These are phyloP conservation scores for Tetrax tetrax DNA, from an alignment of 2,113 vertebrate species.

Conservation along the genomic window DNA sequence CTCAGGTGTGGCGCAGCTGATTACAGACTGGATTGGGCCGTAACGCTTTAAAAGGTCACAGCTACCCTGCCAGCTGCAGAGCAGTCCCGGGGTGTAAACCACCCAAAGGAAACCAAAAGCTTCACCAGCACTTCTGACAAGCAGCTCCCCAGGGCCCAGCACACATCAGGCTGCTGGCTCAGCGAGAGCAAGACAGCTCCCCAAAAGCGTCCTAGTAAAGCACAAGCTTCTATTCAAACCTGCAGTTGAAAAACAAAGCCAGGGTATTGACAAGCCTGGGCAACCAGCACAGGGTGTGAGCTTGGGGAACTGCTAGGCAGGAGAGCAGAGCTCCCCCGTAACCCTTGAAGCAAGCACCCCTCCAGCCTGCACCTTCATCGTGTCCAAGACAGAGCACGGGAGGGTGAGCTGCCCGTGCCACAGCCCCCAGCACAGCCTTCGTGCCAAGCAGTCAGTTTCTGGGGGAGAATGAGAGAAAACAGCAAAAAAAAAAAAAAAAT, in stretches of 20 bases:
- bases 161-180: neutral
- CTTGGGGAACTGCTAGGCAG: neutral
- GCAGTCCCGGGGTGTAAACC: neutral
- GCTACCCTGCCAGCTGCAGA: neutral
- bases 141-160: neutral
- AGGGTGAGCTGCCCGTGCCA: neutral
- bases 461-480: neutral
- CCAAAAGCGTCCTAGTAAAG: neutral
- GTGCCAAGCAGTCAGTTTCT: neutral
- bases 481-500: neutral
- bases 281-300: neutral
- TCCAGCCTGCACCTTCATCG: neutral
- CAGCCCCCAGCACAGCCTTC: neutral
- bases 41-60: neutral
- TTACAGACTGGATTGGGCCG: neutral
- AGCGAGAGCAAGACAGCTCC: neutral
- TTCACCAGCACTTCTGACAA: neutral
- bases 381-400: fast-evolving
- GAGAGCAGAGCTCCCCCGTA: neutral
- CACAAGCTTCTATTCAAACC: neutral
- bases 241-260: neutral
- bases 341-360: neutral
- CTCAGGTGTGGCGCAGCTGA: neutral
- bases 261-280: neutral
- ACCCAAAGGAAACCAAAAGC: neutral